Evolutionary conservation across 2,113 vertebrate species (phyloP), one percentile per base, ranked within the genome.

Genomic region (Regulus satrapa): DNA sequence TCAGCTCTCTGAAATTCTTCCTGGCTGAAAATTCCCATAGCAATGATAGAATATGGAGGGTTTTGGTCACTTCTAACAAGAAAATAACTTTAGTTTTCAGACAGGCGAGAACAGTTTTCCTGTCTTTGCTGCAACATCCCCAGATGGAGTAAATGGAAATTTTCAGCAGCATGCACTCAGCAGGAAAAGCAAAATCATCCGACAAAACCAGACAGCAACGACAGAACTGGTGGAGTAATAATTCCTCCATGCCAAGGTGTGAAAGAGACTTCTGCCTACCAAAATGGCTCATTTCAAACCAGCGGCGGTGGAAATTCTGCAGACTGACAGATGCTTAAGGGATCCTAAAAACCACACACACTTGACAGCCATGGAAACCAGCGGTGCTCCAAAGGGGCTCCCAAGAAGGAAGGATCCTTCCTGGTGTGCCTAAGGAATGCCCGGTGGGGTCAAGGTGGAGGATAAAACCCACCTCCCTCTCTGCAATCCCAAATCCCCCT

Each of bases 21-120:
- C 41, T 32, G 4, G 18, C 19, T 85, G 29, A 84, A 66, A 77
- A 71, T 58, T 40, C 43, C 10, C 46, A 31, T 31, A 25, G 79
- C 88, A 94, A 31, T 58, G 5, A 48, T 61, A n/a, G 10, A 32
- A 18, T 3, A 5, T 3, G 10, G 3, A 6, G 21, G 41, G 5
- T 40, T 76, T 82, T 63, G 25, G 34, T 71, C 66, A 75, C 36
- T 80, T 80, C 7, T 5, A 56, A 75, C 24, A 74, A 71, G 46
- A 72, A 82, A 75, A 69, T 32, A 49, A 85, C 64, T 74, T 54
- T 24, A 32, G 32, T 90, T 89, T 92, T 78, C 78, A 79, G 59
- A 73, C 14, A 66, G 4, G 26, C 1, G 2, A 58, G 38, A 87
- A 80, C 16, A 52, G 18, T 58, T 89, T 73, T 72, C 54, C 29